A percentile compares a stretch with the other conserved stretches of the same genome.
Evolutionary conservation across 1,140 invertebrate species (phyloP).

Genomic region (Calephelis nemesis): DNA sequence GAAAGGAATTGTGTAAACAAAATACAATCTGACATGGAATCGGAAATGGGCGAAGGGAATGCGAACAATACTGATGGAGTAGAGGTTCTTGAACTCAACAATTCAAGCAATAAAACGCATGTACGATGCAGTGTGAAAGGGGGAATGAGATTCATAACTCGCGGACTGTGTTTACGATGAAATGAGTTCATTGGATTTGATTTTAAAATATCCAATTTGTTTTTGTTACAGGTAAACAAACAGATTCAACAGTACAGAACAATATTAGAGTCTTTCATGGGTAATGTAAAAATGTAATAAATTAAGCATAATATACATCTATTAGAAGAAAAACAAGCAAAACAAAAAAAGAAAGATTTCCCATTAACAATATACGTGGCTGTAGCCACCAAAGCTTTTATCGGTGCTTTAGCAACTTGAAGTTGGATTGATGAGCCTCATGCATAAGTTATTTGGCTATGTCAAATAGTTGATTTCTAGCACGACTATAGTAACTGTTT

Average conservation of each 20-base stretch:
- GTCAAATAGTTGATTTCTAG: too few species aligned
- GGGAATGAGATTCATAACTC: constrained; percentile 5
- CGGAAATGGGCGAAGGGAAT: constrained; percentile 40
- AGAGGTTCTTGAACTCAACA: constrained; percentile 51
- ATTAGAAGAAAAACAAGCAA: too few species aligned
- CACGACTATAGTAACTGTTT: too few species aligned
- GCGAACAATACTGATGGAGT: constrained; percentile 40
- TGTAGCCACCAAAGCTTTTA: too few species aligned
- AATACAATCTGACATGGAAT: constrained; percentile 46
- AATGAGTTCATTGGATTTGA: not conserved
- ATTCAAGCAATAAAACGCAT: constrained; percentile 3
- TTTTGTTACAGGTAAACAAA: constrained; percentile 23
- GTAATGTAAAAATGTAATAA: too few species aligned
- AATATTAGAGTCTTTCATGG: too few species aligned
- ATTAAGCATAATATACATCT: too few species aligned
- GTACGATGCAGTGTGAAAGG: not conserved
- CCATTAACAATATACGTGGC: too few species aligned
- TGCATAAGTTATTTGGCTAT: too few species aligned
- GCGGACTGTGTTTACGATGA: not conserved
- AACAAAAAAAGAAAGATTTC: too few species aligned
- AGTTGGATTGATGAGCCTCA: too few species aligned
- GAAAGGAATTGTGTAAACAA: constrained; percentile 45
- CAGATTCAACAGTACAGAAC: not conserved
- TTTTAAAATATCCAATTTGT: constrained; percentile 3
- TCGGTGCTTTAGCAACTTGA: too few species aligned